Conservation (phyloP, 1,140 invertebrate species). For the Drosophila pandora region DNA sequence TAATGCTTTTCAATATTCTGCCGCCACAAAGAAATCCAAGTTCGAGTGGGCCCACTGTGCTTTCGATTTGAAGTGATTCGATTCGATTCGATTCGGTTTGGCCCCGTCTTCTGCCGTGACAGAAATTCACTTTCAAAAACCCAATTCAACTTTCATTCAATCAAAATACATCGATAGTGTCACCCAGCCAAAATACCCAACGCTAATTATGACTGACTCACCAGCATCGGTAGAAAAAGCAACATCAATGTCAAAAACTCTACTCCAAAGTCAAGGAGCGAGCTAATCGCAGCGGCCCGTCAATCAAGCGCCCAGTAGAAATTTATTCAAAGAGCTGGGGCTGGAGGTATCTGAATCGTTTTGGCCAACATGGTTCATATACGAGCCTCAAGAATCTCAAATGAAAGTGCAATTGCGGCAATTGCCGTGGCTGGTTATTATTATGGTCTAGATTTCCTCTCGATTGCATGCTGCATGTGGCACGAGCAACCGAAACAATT, state of each 20-base stretch:
- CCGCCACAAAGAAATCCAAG: conserved; percentile 17
- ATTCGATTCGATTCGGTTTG: conserved; percentile 21
- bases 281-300: conserved; percentile 43
- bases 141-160: conserved; percentile 64
- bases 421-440: conserved; percentile 37
- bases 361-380: background rate
- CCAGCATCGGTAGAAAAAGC: conserved; percentile 1
- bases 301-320: conserved; percentile 42
- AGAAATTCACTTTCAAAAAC: conserved; percentile 64
- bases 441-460: conserved; percentile 49
- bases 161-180: conserved; percentile 61
- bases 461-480: conserved; percentile 35
- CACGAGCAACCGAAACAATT: conserved; percentile 36
- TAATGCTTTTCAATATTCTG: conserved; percentile 48
- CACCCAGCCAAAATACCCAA: conserved; percentile 57
- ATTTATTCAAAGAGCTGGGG: conserved; percentile 43
- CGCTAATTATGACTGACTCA: conserved; percentile 62
- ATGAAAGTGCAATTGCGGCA: conserved; percentile 43
- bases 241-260: conserved; percentile 44
- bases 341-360: background rate
- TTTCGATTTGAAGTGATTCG: conserved; percentile 22
- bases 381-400: conserved; percentile 34
- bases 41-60: conserved; percentile 21
- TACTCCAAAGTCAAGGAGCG: conserved; percentile 24
- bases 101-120: conserved; percentile 36